Evolutionary conservation across 2,797 vertebrate genomes (phyloP).

Genomic region (Taenioides sp.): DNA sequence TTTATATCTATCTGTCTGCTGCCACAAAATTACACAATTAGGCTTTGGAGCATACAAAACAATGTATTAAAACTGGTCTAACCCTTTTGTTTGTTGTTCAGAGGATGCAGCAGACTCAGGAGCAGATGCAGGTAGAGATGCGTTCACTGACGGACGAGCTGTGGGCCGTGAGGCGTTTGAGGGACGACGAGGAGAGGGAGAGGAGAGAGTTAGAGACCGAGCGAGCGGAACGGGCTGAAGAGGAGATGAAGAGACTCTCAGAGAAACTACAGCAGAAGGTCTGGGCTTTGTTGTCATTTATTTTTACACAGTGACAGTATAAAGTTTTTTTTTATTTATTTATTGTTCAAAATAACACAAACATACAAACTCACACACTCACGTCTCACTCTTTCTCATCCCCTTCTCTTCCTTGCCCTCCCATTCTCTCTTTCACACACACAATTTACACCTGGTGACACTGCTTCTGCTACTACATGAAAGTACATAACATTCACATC

Average conservation of each 20-base stretch:
- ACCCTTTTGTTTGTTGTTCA: conserved; percentile 15
- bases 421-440: too few species aligned
- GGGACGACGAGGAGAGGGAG: conserved; percentile 39
- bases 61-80: neutral
- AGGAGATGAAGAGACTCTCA: conserved; percentile 41
- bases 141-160: conserved; percentile 40
- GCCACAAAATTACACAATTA: neutral
- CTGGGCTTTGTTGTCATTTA: neutral
- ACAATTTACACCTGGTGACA: too few species aligned
- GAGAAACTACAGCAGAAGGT: conserved; percentile 72
- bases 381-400: too few species aligned
- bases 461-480: too few species aligned
- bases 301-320: too few species aligned
- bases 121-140: conserved; percentile 50
- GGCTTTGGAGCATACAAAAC: too few species aligned
- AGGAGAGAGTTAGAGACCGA: conserved; percentile 36
- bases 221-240: conserved; percentile 51
- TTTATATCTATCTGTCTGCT: neutral
- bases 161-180: conserved; percentile 33
- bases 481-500: too few species aligned
- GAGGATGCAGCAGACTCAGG: conserved; percentile 60
- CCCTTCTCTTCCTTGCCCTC: too few species aligned
- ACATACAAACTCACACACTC: too few species aligned
- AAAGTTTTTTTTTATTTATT: too few species aligned
- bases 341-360: too few species aligned